Evolutionary conservation across 1,140 invertebrate genomes (phyloP).

Genomic region (Drosophila chauvacae): DNA sequence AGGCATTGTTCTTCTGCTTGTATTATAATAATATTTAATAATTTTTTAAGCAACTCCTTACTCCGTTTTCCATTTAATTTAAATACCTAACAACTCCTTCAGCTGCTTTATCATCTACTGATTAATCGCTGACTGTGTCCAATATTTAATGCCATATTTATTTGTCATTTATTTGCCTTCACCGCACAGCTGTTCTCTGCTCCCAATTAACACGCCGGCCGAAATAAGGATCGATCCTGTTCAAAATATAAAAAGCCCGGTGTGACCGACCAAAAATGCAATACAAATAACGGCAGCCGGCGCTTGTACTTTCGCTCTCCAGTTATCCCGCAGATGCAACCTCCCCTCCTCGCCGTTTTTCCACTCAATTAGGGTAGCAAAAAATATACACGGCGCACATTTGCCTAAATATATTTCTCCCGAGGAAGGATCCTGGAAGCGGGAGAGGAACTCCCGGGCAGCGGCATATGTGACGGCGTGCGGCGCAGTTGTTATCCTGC

Average conservation of each 20-base stretch:
- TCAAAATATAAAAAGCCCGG: slow-evolving; percentile 49
- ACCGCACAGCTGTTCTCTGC: slow-evolving; percentile 59
- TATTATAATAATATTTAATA: not conserved
- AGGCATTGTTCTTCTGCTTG: too few relatives aligned
- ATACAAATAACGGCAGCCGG: slow-evolving; percentile 75
- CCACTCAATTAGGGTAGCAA: slow-evolving; percentile 82
- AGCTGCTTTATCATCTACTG: not conserved
- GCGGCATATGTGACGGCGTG: slow-evolving; percentile 78
- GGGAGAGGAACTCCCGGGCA: slow-evolving; percentile 9
- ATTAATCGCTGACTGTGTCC: slow-evolving; percentile 16
- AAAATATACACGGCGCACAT: slow-evolving; percentile 58
- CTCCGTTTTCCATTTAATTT: not conserved
- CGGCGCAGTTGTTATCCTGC: slow-evolving; percentile 73
- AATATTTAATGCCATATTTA: slow-evolving; percentile 33
- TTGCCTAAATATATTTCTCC: slow-evolving; percentile 63
- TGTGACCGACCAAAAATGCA: slow-evolving; percentile 72
- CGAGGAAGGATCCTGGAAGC: slow-evolving; percentile 9
- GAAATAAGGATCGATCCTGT: not conserved
- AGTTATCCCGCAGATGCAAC: slow-evolving; percentile 63
- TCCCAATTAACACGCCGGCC: slow-evolving; percentile 67
- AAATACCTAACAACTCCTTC: not conserved
- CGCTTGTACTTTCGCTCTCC: slow-evolving; percentile 9
- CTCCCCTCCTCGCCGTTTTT: slow-evolving; percentile 50
- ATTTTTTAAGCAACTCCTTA: not conserved
- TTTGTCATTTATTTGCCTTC: slow-evolving; percentile 14